Percentiles rank a stretch among this genome's conserved stretches.
Evolutionary conservation across 1,140 invertebrate genomes (phyloP).

Genomic region (Drosophila orosa): DNA sequence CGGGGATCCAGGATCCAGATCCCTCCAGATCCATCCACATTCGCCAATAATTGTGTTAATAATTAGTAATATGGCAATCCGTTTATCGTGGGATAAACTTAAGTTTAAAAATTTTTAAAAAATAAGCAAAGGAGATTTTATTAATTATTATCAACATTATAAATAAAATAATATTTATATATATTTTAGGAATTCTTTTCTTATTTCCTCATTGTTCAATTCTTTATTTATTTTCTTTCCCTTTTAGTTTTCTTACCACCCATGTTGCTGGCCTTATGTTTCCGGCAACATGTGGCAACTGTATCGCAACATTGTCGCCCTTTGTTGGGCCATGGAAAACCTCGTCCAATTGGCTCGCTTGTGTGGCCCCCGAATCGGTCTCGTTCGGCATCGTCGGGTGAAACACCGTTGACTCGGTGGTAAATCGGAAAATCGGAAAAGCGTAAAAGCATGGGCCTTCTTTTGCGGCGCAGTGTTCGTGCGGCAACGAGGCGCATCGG

Average conservation of each 20-base stretch:
- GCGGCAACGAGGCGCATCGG: conserved; percentile 57
- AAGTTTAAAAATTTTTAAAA: no score
- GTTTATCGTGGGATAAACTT: neutral
- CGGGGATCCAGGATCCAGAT: conserved; percentile 6
- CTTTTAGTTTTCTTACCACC: neutral
- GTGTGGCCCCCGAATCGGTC: neutral
- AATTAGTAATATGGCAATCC: conserved; percentile 65
- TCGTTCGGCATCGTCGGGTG: conserved; percentile 7
- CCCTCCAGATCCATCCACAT: no score
- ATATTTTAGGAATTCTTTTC: neutral
- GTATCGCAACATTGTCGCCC: conserved; percentile 31
- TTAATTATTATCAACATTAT: no score
- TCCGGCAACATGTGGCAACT: conserved; percentile 1
- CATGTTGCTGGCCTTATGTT: conserved; percentile 7
- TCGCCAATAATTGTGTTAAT: conserved; percentile 67
- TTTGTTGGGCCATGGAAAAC: neutral
- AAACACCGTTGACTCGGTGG: neutral
- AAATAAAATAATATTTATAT: neutral
- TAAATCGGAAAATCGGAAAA: conserved; percentile 26
- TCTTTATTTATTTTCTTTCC: neutral
- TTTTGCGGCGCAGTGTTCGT: conserved; percentile 60
- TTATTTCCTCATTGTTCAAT: neutral
- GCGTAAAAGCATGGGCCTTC: conserved; percentile 19
- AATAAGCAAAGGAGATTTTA: no score
- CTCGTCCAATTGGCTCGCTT: conserved; percentile 45